Evolutionary conservation across 2,113 vertebrate genomes (phyloP).

Genomic region (Ahaetulla prasina): DNA sequence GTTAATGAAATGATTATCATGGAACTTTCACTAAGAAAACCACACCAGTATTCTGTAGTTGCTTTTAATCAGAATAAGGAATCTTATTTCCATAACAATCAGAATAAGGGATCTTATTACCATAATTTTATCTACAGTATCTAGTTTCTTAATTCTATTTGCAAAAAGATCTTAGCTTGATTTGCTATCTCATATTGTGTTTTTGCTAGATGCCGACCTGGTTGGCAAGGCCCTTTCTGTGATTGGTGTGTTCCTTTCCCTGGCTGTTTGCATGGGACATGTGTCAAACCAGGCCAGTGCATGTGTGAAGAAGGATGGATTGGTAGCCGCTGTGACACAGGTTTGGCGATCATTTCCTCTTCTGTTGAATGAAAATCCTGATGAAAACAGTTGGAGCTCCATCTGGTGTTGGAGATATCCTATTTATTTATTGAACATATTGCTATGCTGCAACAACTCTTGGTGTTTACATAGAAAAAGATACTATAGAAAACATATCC

Average conservation of each 20-base stretch:
- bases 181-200: conserved; percentile 17
- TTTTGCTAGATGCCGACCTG: conserved; percentile 81
- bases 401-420: conserved; percentile 42
- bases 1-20: not conserved
- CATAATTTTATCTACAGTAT: not conserved
- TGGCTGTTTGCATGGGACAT: conserved; percentile 83
- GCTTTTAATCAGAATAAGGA: not conserved
- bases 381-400: conserved; percentile 52
- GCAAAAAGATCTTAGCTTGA: not conserved
- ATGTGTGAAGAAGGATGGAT: conserved; percentile 87
- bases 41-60: not conserved
- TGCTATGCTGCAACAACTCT: not conserved
- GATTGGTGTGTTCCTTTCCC: conserved; percentile 82
- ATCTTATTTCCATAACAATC: not conserved
- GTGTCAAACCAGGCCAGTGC: conserved; percentile 89
- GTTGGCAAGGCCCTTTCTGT: conserved; percentile 87
- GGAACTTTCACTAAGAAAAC: not conserved
- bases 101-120: not conserved
- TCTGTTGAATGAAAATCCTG: not conserved
- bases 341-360: conserved; percentile 66
- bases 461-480: not conserved
- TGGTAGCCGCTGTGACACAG: conserved; percentile 86
- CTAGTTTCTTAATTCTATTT: conserved; percentile 12
- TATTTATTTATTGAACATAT: not conserved
- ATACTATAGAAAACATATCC: not conserved